Conservation (phyloP, 2,888 invertebrate genomes). For the Scaeva pyrastri region DNA sequence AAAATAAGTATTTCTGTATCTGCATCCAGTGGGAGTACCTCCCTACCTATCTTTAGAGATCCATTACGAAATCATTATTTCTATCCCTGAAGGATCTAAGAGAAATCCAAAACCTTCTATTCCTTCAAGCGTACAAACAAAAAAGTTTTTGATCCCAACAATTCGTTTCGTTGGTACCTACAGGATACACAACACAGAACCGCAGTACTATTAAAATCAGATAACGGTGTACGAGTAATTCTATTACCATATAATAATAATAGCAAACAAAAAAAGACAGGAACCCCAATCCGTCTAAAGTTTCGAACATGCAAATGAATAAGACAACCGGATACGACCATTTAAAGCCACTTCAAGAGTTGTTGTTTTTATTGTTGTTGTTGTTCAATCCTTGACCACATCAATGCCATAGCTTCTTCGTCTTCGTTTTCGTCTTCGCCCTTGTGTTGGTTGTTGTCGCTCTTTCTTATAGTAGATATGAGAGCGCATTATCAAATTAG, state of each 20-base stretch:
- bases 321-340: constrained; percentile 76
- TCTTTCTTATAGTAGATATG: not conserved
- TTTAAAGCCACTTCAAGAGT: constrained; percentile 66
- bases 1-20: no score
- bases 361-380: not conserved
- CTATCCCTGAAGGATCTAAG: no score
- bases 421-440: constrained; percentile 27
- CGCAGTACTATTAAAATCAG: not conserved
- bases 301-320: constrained; percentile 70
- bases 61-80: no score
- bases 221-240: not conserved
- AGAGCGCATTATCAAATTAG: constrained; percentile 67
- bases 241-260: constrained; percentile 6
- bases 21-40: no score
- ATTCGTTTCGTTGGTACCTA: not conserved
- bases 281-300: constrained; percentile 69
- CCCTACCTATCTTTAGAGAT: no score
- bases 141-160: not conserved
- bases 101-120: no score
- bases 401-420: constrained; percentile 55
- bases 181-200: not conserved
- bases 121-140: not conserved
- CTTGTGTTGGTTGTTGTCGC: constrained; percentile 22
- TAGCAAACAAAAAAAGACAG: no score
- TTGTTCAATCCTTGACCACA: constrained; percentile 68